Evolutionary conservation across 2,888 invertebrate genomes (phyloP).

Genomic region (Caenorhabditis doughertyi): DNA sequence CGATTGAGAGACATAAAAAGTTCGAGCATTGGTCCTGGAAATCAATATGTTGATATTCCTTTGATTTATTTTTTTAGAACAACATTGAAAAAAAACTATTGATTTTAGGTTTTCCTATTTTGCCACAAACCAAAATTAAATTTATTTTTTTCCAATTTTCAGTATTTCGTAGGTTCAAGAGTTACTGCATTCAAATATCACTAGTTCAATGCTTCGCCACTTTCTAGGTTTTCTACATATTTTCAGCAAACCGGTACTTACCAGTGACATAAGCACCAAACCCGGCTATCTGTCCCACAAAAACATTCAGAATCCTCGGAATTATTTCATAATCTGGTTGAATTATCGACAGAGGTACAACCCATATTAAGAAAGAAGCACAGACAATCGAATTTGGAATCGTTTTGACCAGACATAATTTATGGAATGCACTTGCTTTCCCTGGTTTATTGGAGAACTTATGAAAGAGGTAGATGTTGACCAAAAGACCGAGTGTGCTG

Average conservation of each 20-base stretch:
- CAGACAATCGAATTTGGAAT: slow-evolving; percentile 57
- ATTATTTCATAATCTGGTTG: slow-evolving; percentile 46
- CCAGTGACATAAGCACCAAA: slow-evolving; percentile 56
- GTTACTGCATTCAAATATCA: no score
- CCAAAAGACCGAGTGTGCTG: slow-evolving; percentile 24
- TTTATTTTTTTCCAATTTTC: no score
- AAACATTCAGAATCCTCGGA: slow-evolving; percentile 44
- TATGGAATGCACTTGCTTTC: slow-evolving; percentile 49
- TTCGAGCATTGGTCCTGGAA: slow-evolving; percentile 46
- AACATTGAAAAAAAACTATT: no score
- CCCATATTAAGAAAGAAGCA: slow-evolving; percentile 51
- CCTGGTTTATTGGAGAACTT: slow-evolving; percentile 49
- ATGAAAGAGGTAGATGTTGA: slow-evolving; percentile 45
- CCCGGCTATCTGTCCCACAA: slow-evolving; percentile 48
- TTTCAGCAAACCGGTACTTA: slow-evolving; percentile 1
- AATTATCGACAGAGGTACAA: slow-evolving; percentile 46
- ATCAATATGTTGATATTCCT: no score
- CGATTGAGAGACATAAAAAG: slow-evolving; percentile 57
- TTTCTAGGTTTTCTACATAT: no score
- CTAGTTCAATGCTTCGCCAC: no score
- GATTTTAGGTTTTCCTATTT: no score
- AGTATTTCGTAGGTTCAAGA: no score
- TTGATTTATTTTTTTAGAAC: background rate
- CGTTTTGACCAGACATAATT: slow-evolving; percentile 54
- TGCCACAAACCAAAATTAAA: no score